Base-by-base conservation (phyloP, 1,140 invertebrate species). In the Spodoptera frugiperda region DNA sequence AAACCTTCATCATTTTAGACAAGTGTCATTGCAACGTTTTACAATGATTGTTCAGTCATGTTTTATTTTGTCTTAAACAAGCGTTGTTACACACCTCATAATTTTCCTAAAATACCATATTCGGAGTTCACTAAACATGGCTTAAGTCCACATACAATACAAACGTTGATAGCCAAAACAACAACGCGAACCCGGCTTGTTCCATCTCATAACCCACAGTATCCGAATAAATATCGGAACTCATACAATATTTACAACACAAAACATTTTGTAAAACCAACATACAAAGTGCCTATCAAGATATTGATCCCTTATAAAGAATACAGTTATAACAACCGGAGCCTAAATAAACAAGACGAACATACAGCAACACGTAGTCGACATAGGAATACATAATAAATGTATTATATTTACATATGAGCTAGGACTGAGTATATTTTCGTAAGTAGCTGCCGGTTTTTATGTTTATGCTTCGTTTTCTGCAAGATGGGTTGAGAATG, bases 301-400 rank as follows among this genome's bases (percentile, higher is more conserved):
- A 73, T 73, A 73, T 73, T 53, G 71, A 73, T 73, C 55, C 63
- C 71, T 48, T 73, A 73, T 61, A 73, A 73, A 73, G 54, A 73
- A 73, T 53, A 59, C 54, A 73, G 71, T 54, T 54, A 70, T 61
- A 61, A 57, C 25, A 30, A 19, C 12, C 19, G 15, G 53, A 49
- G 55, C 71, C 71, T 73, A 73, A 73, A 73, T 73, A 73, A 73
- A 73, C 71, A 73, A 70, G 67, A 53, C 67, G 33, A 54, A 70
- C 49, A 54, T 54, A 70, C 63, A 17, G 63, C 63, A 70, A 70
- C 67, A 70, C 67, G 67, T 70, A 51, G 33, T 70, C 48, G 53
- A 54, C 68, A 54, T 54, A 71, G 30, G 44, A 71, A 71, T 71
- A 71, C 68, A 71, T 71, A 71, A 55, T 54, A 71, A 71, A 71